Percentiles rank a stretch among this genome's conserved stretches.
These are phyloP conservation scores for Dyspetes luteomarginatus DNA, from an alignment of 2,888 invertebrate species.

Conservation along the genomic window DNA sequence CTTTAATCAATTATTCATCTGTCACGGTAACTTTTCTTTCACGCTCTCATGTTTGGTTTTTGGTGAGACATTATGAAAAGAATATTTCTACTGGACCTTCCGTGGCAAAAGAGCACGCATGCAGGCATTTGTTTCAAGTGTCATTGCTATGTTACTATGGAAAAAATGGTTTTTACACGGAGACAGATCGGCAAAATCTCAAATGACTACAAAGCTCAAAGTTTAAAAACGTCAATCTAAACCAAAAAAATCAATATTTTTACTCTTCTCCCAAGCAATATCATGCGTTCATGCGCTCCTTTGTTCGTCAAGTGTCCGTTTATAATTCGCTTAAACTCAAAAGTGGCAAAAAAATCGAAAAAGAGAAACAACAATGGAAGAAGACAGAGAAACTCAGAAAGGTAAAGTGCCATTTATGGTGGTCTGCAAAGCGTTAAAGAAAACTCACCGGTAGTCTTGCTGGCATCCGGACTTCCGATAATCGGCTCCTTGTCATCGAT, in stretches of 20 bases:
- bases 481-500: slow-evolving; percentile 78
- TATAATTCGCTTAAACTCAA: slow-evolving; percentile 50
- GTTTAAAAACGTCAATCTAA: too few relatives aligned
- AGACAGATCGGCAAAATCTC: background rate
- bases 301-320: slow-evolving; percentile 22
- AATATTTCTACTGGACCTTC: background rate
- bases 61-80: background rate
- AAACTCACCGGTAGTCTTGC: slow-evolving; percentile 81
- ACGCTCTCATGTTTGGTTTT: too few relatives aligned
- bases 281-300: slow-evolving; percentile 58
- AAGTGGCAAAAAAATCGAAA: slow-evolving; percentile 31
- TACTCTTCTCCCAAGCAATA: background rate
- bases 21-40: too few relatives aligned
- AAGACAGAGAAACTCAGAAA: slow-evolving; percentile 52
- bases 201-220: background rate
- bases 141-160: background rate
- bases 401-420: slow-evolving; percentile 67
- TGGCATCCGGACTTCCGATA: slow-evolving; percentile 77
- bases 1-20: too few relatives aligned
- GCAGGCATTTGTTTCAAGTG: background rate
- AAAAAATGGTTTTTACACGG: background rate
- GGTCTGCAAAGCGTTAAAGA: slow-evolving; percentile 57
- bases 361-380: slow-evolving; percentile 26
- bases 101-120: background rate
- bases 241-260: background rate